Evolutionary conservation across 2,797 vertebrate genomes (phyloP).

Genomic region (Artibeus lituratus): DNA sequence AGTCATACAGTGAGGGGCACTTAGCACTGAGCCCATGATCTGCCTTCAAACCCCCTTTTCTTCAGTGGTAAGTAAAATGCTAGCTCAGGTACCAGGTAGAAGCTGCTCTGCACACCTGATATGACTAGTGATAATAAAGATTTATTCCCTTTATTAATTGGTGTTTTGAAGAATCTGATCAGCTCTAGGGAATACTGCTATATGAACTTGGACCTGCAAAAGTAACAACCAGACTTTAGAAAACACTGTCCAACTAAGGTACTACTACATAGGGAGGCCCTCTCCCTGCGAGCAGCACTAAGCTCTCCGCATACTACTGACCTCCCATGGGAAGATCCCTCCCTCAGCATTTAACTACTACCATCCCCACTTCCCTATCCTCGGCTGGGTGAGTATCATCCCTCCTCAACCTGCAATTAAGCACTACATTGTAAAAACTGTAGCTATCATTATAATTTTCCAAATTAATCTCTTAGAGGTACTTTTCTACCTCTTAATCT

Average conservation of each 20-base stretch:
- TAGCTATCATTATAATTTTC: neutral
- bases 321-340: neutral
- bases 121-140: neutral
- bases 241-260: neutral
- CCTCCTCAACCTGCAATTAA: neutral
- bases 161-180: slow-evolving; percentile 17
- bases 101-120: neutral
- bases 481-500: slow-evolving; percentile 20
- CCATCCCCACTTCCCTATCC: neutral
- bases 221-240: neutral
- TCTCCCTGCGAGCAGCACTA: neutral
- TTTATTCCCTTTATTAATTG: neutral
- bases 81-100: neutral
- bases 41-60: neutral
- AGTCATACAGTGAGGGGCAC: neutral
- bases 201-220: neutral
- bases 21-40: neutral
- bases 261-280: neutral
- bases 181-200: neutral
- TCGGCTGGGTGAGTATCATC: neutral
- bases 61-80: neutral
- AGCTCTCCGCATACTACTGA: neutral
- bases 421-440: neutral
- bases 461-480: neutral
- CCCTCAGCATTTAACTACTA: neutral